Percentiles rank a stretch among this genome's conserved stretches.
Conservation (phyloP, 2,113 vertebrate genomes). For the Todiramphus saurophagus region DNA sequence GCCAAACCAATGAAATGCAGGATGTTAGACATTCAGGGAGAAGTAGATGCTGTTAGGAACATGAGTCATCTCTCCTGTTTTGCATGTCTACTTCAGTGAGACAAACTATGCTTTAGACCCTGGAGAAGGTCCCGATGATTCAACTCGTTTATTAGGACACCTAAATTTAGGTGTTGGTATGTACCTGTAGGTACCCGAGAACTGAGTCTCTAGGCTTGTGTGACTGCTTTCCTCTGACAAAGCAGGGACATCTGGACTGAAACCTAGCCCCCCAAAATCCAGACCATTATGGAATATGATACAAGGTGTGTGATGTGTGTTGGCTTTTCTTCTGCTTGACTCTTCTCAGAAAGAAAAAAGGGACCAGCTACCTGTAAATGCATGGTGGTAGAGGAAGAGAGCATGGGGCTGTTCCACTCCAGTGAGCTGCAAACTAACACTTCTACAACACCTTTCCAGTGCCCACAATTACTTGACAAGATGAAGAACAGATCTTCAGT, state of each 20-base stretch:
- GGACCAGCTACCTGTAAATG: neutral
- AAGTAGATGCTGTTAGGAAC: neutral
- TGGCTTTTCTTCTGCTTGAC: neutral
- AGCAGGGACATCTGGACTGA: neutral
- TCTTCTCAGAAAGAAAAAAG: neutral
- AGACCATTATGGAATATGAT: neutral
- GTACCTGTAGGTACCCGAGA: neutral
- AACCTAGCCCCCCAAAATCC: neutral
- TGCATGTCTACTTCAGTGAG: conserved; percentile 7
- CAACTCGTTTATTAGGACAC: neutral
- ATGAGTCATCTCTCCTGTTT: conserved; percentile 38
- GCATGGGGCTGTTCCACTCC: neutral
- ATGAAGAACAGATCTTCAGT: neutral
- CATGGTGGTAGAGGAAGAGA: neutral
- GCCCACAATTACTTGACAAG: neutral
- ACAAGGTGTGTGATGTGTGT: neutral
- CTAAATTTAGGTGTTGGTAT: neutral
- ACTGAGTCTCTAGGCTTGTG: neutral
- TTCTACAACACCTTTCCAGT: neutral
- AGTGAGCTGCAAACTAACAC: fast-evolving
- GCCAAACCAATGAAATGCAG: neutral
- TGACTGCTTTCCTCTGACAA: neutral
- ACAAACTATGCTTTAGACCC: neutral
- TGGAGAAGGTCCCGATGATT: neutral
- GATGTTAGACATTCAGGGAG: neutral